Base-by-base conservation (phyloP, 2,888 invertebrate genomes). In the Teleogryllus oceanicus region DNA sequence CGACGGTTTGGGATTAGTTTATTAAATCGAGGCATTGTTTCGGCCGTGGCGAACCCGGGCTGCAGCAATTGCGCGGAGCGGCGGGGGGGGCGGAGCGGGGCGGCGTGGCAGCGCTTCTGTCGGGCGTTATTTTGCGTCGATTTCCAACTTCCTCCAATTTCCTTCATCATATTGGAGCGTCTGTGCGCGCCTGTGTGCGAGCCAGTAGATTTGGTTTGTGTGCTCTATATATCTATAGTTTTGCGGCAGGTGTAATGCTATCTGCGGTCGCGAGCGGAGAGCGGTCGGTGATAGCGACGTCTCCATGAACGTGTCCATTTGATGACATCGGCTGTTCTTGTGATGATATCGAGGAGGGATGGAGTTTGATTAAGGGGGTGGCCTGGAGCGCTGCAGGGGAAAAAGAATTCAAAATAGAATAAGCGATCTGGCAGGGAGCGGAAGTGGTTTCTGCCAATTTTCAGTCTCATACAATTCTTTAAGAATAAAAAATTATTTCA, bases 11-110 rank as follows among this genome's bases (percentile, higher is more conserved):
- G 82, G 81, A 82, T 82, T 82, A 82, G 82, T 82, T 81, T 82
- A 82, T 82, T 82, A 82, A 82, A 82, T 82, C 82, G 80, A 81
- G 82, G 80, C 82, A 80, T 82, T 82, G 82, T 82, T 82, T 81
- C 78, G 80, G 78, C 76, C 76, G 49, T 18, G 76, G 74, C 50
- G 75, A 78, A 76, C 13, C 24, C 21, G 79, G 75, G 49, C 75
- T 76, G 74, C 77, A 21, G 79, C 74, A 76, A 74, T 49, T 74
- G 77, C 49, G 77, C 20, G 62, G 49, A 78, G 37, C 37, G 79
- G 77, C 21, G 24, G 78, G 75, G 75, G 78, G 49, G 49, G 76
- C 74, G 74, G 75, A 21, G 21, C 51, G 37, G 49, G 79, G 49
- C 21, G 75, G n/a, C 1, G n/a, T 8, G 1, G 62, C n/a, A 62